Percentiles rank a stretch among this genome's conserved stretches.
Conservation (phyloP, 2,888 invertebrate species). For the Cephus rjabovi region DNA sequence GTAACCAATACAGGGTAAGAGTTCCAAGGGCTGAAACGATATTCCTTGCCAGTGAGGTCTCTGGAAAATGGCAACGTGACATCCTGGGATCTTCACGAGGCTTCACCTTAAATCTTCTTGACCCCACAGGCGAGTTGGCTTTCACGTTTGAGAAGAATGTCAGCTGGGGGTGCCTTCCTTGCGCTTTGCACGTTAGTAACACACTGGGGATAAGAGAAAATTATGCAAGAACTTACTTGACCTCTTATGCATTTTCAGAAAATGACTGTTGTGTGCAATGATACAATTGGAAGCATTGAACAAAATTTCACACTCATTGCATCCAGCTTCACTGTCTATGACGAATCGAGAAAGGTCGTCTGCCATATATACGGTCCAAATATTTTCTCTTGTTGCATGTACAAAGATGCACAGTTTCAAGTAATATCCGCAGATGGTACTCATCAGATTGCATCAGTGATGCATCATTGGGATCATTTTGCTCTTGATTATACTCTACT, state of each 20-base stretch:
- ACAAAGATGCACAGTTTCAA: constrained; percentile 74
- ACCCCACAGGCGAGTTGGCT: constrained; percentile 86
- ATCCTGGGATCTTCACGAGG: constrained; percentile 80
- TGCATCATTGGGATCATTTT: constrained; percentile 79
- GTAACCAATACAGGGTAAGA: constrained; percentile 79
- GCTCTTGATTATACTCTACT: constrained; percentile 80
- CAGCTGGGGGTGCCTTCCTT: constrained; percentile 46
- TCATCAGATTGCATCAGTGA: constrained; percentile 75
- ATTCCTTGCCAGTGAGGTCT: constrained; percentile 80
- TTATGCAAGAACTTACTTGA: constrained; percentile 3
- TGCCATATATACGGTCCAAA: constrained; percentile 81
- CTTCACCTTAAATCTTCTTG: constrained; percentile 83
- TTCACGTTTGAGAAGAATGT: constrained; percentile 72
- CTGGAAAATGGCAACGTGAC: constrained; percentile 73
- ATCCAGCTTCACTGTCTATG: constrained; percentile 77
- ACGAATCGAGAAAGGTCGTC: constrained; percentile 73
- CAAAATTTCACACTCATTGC: constrained; percentile 77
- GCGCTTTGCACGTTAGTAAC: constrained; percentile 46
- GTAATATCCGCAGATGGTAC: constrained; percentile 70
- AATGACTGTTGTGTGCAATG: constrained; percentile 55
- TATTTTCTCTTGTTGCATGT: constrained; percentile 72
- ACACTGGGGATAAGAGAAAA: neutral
- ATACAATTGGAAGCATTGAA: constrained; percentile 77
- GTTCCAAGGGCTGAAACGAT: constrained; percentile 80
- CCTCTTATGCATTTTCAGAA: constrained; percentile 33